A percentile compares a stretch with the other conserved stretches of the same genome.
Evolutionary conservation across 2,888 invertebrate genomes (phyloP).

Genomic region (Erebia epiphron): DNA sequence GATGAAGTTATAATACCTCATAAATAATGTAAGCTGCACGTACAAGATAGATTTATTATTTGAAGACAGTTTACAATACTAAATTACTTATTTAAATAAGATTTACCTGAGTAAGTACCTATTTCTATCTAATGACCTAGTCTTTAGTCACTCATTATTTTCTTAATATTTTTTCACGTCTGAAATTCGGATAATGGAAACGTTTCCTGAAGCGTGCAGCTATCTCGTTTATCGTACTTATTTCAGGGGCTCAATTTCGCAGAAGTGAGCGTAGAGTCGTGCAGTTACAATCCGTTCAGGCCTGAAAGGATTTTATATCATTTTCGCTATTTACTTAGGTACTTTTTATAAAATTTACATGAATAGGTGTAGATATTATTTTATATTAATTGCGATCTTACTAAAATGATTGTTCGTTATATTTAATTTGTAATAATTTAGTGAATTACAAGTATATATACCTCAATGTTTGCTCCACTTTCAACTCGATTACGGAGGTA

Average conservation of each 20-base stretch:
- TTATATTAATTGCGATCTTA: neutral
- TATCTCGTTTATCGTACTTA: constrained; percentile 51
- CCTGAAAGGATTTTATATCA: constrained; percentile 2
- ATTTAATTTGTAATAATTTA: constrained; percentile 3
- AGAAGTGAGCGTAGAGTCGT: constrained; percentile 56
- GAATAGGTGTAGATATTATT: neutral
- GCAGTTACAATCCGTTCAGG: constrained; percentile 31
- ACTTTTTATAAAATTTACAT: neutral
- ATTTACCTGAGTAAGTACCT: too few relatives aligned
- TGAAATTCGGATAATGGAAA: constrained; percentile 53
- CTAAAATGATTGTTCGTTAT: neutral
- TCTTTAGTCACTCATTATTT: neutral
- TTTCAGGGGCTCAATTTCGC: constrained; percentile 57
- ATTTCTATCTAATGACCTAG: too few relatives aligned
- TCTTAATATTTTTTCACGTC: constrained; percentile 11
- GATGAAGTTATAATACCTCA: too few relatives aligned
- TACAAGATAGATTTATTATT: too few relatives aligned
- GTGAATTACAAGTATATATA: constrained; percentile 44
- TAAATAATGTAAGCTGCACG: too few relatives aligned
- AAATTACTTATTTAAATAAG: too few relatives aligned
- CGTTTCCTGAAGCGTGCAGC: constrained; percentile 55
- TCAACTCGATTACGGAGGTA: constrained; percentile 72
- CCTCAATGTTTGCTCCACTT: constrained; percentile 73
- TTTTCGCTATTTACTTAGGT: neutral
- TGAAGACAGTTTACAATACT: too few relatives aligned